Evolutionary conservation across 2,888 invertebrate species (phyloP).

Genomic region (Hedychridium roseum): DNA sequence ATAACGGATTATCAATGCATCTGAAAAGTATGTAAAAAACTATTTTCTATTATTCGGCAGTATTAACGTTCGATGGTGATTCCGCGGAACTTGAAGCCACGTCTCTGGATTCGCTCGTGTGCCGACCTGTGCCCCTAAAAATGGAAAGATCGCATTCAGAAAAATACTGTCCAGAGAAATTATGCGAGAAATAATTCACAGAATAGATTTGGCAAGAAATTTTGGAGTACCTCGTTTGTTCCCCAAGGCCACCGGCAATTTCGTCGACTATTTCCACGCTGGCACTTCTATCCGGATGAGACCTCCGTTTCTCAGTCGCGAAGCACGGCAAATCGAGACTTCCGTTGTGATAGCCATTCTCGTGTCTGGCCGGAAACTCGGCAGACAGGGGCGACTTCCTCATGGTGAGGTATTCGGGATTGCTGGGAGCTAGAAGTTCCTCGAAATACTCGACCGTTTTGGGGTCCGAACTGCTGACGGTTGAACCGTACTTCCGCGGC

Average conservation of each 20-base stretch:
- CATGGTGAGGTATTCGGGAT: slow-evolving; percentile 44
- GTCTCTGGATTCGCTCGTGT: slow-evolving; percentile 35
- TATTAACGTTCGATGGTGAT: slow-evolving; percentile 29
- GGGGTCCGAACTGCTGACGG: slow-evolving; percentile 39
- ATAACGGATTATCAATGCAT: no score
- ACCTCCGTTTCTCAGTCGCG: slow-evolving; percentile 36
- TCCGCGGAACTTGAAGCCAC: slow-evolving; percentile 36
- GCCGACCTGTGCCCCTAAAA: slow-evolving; percentile 31
- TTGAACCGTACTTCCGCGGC: slow-evolving; percentile 51
- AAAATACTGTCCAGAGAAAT: background rate
- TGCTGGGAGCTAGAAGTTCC: slow-evolving; percentile 51
- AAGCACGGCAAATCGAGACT: slow-evolving; percentile 33
- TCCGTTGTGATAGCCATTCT: slow-evolving; percentile 55
- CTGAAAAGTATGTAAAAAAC: no score
- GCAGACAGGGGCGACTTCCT: slow-evolving; percentile 42
- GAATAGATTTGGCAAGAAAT: background rate
- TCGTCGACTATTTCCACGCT: slow-evolving; percentile 31
- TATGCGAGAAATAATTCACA: slow-evolving; percentile 1
- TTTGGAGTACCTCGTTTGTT: slow-evolving; percentile 40
- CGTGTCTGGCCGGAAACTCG: slow-evolving; percentile 40
- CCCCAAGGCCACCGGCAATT: slow-evolving; percentile 29
- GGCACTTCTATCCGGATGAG: slow-evolving; percentile 31
- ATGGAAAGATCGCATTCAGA: background rate
- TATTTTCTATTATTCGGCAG: slow-evolving; percentile 21
- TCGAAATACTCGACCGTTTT: slow-evolving; percentile 58